These are phyloP conservation scores for Maniola hyperantus DNA, from an alignment of 2,888 invertebrate genomes.

Conservation along the genomic window DNA sequence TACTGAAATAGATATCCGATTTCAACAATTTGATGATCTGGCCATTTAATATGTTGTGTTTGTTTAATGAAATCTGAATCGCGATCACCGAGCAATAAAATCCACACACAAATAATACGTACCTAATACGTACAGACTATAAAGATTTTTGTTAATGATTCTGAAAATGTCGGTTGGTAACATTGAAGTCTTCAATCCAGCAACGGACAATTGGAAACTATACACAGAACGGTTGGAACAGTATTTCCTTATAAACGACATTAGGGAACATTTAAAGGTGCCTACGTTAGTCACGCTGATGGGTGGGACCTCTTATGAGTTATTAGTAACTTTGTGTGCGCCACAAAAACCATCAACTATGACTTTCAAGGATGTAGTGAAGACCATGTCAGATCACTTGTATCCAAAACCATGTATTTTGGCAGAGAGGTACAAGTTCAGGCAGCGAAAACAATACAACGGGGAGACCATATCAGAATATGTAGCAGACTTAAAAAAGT, in stretches of 20 bases:
- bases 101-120: too few species aligned
- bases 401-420: neutral
- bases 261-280: neutral
- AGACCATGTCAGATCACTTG: conserved; percentile 4
- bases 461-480: neutral
- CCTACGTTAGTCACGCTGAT: neutral
- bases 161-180: neutral
- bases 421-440: neutral
- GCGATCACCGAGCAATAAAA: too few species aligned
- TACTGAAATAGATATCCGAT: too few species aligned
- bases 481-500: neutral
- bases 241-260: neutral
- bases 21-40: too few species aligned
- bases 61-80: too few species aligned
- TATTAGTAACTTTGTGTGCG: neutral
- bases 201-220: neutral
- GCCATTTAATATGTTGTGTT: too few species aligned
- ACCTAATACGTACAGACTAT: too few species aligned
- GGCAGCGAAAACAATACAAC: neutral
- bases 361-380: neutral
- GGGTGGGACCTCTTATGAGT: neutral
- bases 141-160: too few species aligned
- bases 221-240: conserved; percentile 1
- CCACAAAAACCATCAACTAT: conserved; percentile 4
- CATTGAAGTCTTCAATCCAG: neutral